Evolutionary conservation across 2,113 vertebrate species (phyloP), one percentile per base, ranked within the genome.

Genomic region (Piaya cayana): DNA sequence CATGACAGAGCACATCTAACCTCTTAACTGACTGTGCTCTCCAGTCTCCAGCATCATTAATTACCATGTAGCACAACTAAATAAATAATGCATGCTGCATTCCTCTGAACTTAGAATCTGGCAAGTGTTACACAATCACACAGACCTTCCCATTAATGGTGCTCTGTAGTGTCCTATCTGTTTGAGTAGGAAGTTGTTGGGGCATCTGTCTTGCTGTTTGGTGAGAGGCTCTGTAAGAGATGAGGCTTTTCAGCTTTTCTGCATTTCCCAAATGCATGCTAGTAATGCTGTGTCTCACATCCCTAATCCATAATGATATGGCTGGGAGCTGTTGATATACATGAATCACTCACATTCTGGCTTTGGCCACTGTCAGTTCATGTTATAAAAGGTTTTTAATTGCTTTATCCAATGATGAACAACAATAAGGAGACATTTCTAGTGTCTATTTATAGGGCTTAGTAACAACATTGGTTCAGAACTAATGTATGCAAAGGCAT

Each of bases 61-160:
- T 95, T 96, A 82, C 90, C 10, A 3, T n/a, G 81, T 67, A 89
- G 68, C 89, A 79, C 84, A 90, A 64, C 74, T 87, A 56, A 82
- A 91, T 94, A 92, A 96, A 91, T 92, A 84, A 94, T 82, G 65
- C 60, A 84, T 75, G 74, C 82, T 88, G 82, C 75, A 26, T 80
- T 53, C 71, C 52, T 95, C 71, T 58, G 42, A 68, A 85, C 42
- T 80, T 72, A 50, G 1, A 90, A 50, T 82, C 60, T 58, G 42
- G 45, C 4, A 0, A 69, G 13, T 39, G 78, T 70, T 92, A 62
- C n/a, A 56, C 79, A 86, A 5, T 82, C 45, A 13, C 32, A 34
- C 0, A 3, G 82, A 88, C 53, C 39, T 94, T 79, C 75, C 75
- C 82, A 42, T 64, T 94, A 77, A 49, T 37, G 45, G 32, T 78